Evolutionary conservation across 1,140 invertebrate genomes (phyloP).

Genomic region (Grapholita molesta): DNA sequence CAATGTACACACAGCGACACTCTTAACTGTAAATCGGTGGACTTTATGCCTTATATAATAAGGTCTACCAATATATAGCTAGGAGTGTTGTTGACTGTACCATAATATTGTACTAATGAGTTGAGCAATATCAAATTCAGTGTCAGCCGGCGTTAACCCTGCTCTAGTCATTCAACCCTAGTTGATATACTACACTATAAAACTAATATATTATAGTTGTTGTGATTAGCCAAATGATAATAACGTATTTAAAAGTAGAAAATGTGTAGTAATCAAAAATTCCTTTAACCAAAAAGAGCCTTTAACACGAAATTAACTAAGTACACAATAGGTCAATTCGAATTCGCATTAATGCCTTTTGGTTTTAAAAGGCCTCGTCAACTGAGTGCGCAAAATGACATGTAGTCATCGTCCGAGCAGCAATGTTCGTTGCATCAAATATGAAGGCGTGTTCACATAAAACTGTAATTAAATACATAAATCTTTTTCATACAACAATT

Average conservation of each 20-base stretch:
- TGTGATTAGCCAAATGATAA: background rate
- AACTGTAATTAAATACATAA: background rate
- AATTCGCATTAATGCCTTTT: background rate
- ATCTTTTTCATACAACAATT: background rate
- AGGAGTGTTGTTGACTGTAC: no score
- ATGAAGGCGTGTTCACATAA: background rate
- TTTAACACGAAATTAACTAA: background rate
- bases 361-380: background rate
- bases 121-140: no score
- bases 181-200: background rate
- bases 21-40: no score
- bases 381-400: background rate
- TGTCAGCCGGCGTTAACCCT: background rate
- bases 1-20: no score
- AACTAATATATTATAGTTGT: background rate
- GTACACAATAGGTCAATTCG: background rate
- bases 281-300: background rate
- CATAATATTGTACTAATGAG: no score
- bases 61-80: no score
- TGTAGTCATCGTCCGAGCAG: background rate
- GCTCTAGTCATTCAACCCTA: slow-evolving; percentile 1
- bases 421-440: background rate
- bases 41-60: no score
- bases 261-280: background rate
- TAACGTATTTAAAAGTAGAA: background rate